phyloP scores from a whole-genome alignment of 2,113 vertebrate species.

The Danionella cerebrum region DNA sequence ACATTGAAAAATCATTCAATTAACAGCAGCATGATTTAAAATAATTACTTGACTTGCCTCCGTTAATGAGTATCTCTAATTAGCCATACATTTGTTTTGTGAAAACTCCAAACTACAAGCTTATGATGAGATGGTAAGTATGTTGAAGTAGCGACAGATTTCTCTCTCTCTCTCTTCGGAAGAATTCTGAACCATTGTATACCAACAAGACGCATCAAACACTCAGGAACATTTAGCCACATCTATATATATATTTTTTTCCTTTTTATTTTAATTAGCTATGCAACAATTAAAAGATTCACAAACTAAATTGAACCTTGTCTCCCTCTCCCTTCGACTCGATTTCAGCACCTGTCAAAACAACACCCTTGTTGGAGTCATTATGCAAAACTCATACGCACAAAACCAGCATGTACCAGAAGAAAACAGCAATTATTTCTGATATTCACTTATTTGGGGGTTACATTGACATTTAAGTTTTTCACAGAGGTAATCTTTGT shows the following conservation, averaged over 20 bases:
- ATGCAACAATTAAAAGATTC: constrained; percentile 99
- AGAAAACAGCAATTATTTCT: constrained; percentile 99
- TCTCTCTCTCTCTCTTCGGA: constrained; percentile 61
- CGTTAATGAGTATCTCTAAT: constrained; percentile 98
- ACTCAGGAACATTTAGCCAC: constrained; percentile 88
- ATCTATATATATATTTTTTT: constrained; percentile 65
- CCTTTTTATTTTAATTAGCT: constrained; percentile 96
- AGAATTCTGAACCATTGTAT: constrained; percentile 89
- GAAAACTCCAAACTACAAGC: constrained; percentile 88
- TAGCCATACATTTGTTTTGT: constrained; percentile 98
- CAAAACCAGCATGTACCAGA: constrained; percentile 81
- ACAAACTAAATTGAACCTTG: constrained; percentile 99
- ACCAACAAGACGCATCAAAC: constrained; percentile 89
- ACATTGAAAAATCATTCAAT: constrained; percentile 96
- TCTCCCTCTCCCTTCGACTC: constrained; percentile 93
- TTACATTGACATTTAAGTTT: constrained; percentile 80
- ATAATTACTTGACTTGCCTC: constrained; percentile 94
- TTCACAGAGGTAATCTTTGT: constrained; percentile 80
- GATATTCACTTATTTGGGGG: constrained; percentile 98
- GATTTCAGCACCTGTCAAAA: constrained; percentile 99
- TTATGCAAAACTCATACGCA: constrained; percentile 95
- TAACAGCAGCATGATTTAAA: constrained; percentile 98
- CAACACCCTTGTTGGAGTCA: constrained; percentile 93
- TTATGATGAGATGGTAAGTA: constrained; percentile 87
- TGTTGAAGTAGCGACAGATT: constrained; percentile 75